A percentile compares a stretch with the other conserved stretches of the same genome.
Evolutionary conservation across 2,113 vertebrate genomes (phyloP).

Genomic region (Ursus arctos): DNA sequence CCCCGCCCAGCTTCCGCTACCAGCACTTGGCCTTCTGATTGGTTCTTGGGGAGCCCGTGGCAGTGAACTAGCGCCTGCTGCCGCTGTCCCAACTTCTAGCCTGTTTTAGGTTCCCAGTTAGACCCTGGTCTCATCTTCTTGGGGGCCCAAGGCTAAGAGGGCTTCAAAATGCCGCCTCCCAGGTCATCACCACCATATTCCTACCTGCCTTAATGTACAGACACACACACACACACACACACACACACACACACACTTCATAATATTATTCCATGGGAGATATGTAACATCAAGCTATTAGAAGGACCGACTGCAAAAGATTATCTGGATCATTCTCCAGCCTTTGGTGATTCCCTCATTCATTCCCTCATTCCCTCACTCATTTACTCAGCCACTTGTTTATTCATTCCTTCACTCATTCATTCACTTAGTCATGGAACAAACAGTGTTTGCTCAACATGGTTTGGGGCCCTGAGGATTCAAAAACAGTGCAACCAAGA

Average conservation of each 20-base stretch:
- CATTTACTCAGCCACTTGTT: background rate
- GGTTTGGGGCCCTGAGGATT: background rate
- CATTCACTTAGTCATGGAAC: background rate
- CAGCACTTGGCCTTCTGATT: background rate
- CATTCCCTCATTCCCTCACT: background rate
- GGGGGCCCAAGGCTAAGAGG: background rate
- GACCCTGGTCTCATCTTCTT: background rate
- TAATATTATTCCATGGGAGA: background rate
- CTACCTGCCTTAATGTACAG: background rate
- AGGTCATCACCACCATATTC: background rate
- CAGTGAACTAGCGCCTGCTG: no score
- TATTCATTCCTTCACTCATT: background rate
- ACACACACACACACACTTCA: background rate
- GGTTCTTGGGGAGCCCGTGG: background rate
- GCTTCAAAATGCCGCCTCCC: background rate
- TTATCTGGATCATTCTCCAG: background rate
- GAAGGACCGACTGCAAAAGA: background rate
- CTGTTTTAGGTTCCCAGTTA: no score
- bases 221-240: background rate
- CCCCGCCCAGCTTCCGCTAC: background rate
- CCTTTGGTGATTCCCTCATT: background rate
- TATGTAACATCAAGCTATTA: background rate
- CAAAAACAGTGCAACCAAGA: background rate
- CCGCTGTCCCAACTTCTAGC: rapidly evolving
- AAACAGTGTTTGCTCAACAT: background rate